Conservation (phyloP, 2,113 vertebrate species). For the Leptodactylus fuscus region DNA sequence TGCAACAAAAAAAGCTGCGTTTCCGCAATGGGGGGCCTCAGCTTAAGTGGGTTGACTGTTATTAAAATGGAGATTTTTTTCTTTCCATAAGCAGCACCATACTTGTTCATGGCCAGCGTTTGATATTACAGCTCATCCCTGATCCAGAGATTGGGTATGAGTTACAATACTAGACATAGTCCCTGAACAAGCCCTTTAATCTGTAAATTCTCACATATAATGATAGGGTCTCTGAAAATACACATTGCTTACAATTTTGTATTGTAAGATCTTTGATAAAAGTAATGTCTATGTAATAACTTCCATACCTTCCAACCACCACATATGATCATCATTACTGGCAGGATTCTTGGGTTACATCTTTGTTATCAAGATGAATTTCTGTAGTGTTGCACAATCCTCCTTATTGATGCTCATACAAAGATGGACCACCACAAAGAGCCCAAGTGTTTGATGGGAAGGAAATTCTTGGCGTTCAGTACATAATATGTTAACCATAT, state of each 20-base stretch:
- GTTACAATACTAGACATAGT: too few relatives aligned
- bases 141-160: too few relatives aligned
- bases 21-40: too few relatives aligned
- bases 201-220: not conserved
- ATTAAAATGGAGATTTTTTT: too few relatives aligned
- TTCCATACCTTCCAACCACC: not conserved
- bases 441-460: not conserved
- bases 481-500: slow-evolving; percentile 21
- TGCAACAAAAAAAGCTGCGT: too few relatives aligned
- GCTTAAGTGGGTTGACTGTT: too few relatives aligned
- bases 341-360: slow-evolving; percentile 6
- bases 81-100: too few relatives aligned
- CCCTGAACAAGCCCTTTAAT: not conserved
- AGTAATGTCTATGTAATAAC: not conserved
- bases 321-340: not conserved
- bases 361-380: not conserved
- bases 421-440: not conserved
- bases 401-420: not conserved
- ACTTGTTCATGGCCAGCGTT: too few relatives aligned
- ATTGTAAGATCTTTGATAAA: not conserved
- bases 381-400: not conserved
- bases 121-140: too few relatives aligned
- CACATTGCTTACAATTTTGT: not conserved
- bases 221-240: not conserved
- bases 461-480: not conserved